Conservation (phyloP, 2,113 vertebrate genomes). For the Neolamprologus sp. region DNA sequence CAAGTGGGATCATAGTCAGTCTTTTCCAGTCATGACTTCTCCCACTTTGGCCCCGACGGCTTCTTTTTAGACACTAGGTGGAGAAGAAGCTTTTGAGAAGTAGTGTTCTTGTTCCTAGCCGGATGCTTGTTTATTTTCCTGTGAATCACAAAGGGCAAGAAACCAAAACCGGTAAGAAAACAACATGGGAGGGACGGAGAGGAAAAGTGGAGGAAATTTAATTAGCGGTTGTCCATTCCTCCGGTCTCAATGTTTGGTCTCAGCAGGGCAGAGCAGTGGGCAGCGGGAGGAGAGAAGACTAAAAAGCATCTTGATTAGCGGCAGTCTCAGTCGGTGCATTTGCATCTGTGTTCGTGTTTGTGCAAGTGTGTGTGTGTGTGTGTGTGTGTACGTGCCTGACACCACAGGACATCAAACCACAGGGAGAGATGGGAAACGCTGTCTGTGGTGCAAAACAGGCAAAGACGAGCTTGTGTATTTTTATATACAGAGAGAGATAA, state of each 20-base stretch:
- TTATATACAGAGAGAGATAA: neutral
- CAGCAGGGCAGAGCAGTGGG: constrained; percentile 34
- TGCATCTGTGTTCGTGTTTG: neutral
- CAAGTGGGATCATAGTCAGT: neutral
- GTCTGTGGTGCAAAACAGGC: constrained; percentile 1
- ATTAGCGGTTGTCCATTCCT: constrained; percentile 62
- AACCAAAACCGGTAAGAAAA: constrained; percentile 59
- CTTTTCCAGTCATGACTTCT: neutral
- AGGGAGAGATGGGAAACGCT: constrained; percentile 16
- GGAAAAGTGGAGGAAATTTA: constrained; percentile 65
- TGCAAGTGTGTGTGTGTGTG: neutral
- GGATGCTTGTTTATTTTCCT: constrained; percentile 59
- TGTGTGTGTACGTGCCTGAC: neutral
- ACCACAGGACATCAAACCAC: neutral
- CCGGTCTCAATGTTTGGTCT: constrained; percentile 23
- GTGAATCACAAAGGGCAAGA: constrained; percentile 46
- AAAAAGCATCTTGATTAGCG: constrained; percentile 32
- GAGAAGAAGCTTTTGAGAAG: constrained; percentile 17
- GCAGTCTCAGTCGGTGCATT: neutral
- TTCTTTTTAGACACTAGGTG: neutral
- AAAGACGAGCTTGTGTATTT: neutral
- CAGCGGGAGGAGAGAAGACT: constrained; percentile 7
- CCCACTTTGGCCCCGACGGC: neutral
- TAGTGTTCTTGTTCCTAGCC: constrained; percentile 1
- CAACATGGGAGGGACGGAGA: constrained; percentile 47